Evolutionary conservation across 1,140 invertebrate species (phyloP), one percentile per base, ranked within the genome.

Genomic region (Drosophila grimshawi): DNA sequence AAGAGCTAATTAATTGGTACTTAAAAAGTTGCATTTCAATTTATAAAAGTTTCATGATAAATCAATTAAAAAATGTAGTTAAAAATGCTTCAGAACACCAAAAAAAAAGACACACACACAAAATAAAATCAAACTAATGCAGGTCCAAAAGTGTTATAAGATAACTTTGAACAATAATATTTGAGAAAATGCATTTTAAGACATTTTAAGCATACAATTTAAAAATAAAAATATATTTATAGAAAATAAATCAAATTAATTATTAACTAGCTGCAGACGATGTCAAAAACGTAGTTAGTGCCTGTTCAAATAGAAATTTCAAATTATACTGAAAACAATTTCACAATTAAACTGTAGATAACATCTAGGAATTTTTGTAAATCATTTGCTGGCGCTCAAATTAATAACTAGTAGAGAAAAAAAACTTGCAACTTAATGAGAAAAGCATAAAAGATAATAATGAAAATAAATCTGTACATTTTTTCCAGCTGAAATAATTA

Each of bases 121-220:
- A 51, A 68, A 32, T 30, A 64, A 39, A 72, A 53, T 30, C 43
- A 82, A 89, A 76, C 72, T 68, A 75, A 75, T 76, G 80, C 86
- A 89, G 86, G 81, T 89, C 86, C 80, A 90, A 85, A 80, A 85
- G 67, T 90, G 85, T 90, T 85, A 86, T 85, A 73, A 62, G 75
- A 85, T 85, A 85, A 90, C 86, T 90, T 81, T 68, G 78, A 90
- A 88, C 85, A 83, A 89, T 90, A 89, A 88, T 89, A 62, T 78
- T 78, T 78, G 60, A 43, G 10, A 88, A 85, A 85, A 78, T 67
- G 80, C 78, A 89, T 90, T 89, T 89, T 81, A 88, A 80, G 69
- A 86, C 67, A 77, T 76, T 83, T 82, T 73, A 68, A 62, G 48
- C 62, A 59, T 46, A 43, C n/a, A 52, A 29, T 65, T 33, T 3